Evolutionary conservation across 1,140 invertebrate genomes (phyloP).

Genomic region (Dendroctonus ponderosae): DNA sequence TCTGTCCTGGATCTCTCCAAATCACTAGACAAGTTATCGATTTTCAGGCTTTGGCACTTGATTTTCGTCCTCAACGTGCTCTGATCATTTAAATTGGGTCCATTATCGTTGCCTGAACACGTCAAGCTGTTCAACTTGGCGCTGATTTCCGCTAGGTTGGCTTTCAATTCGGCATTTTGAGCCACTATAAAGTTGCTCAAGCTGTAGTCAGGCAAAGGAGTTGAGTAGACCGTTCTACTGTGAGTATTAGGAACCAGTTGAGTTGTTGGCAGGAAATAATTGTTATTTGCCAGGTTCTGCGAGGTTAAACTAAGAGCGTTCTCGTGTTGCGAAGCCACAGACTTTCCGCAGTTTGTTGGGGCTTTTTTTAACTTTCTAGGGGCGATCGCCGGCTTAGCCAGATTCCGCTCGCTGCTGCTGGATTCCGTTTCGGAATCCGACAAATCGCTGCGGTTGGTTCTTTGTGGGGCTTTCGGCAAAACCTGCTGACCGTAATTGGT

Average conservation of each 20-base stretch:
- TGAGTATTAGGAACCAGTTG: constrained; percentile 11
- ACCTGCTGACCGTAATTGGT: constrained; percentile 30
- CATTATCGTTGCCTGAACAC: constrained; percentile 1
- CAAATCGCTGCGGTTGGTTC: constrained; percentile 8
- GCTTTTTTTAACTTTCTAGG: constrained; percentile 24
- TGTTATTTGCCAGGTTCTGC: not conserved
- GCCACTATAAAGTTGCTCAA: constrained; percentile 16
- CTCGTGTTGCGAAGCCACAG: constrained; percentile 4
- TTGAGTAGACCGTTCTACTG: constrained; percentile 10
- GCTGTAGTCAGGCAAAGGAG: constrained; percentile 16
- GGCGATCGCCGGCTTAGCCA: constrained; percentile 10
- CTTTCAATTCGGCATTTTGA: constrained; percentile 31
- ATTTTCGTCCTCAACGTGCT: constrained; percentile 14
- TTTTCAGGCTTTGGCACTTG: constrained; percentile 29
- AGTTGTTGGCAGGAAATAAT: not conserved
- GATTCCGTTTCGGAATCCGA: constrained; percentile 28
- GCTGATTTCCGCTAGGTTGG: constrained; percentile 28
- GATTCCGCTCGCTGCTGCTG: constrained; percentile 15
- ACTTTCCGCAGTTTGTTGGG: not conserved
- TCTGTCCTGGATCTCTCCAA: not conserved
- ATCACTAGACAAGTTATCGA: constrained; percentile 25
- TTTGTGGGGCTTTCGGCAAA: constrained; percentile 17
- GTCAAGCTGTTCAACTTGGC: constrained; percentile 16
- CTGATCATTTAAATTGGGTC: constrained; percentile 2
- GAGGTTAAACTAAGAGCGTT: not conserved